Percentiles rank a stretch among this genome's conserved stretches.
Conservation (phyloP, 2,113 vertebrate species). For the Telmatochromis bifrenatus region DNA sequence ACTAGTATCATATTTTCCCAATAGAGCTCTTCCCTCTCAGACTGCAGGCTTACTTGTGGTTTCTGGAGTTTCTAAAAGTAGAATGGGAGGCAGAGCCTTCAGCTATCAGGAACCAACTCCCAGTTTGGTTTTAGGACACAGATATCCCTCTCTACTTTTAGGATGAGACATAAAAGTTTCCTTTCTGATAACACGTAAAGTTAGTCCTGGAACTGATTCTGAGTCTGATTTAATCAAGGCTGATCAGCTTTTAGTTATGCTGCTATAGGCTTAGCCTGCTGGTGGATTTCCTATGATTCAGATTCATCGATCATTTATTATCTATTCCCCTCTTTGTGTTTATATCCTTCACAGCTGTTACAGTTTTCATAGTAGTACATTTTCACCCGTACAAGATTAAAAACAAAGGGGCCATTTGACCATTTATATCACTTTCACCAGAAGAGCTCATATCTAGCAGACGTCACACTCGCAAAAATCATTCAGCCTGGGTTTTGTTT, state of each 20-base stretch:
- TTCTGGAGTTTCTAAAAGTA: background rate
- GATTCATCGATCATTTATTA: background rate
- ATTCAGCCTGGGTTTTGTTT: background rate
- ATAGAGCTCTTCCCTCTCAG: background rate
- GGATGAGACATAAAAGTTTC: background rate
- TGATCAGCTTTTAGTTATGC: background rate
- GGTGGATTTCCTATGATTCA: background rate
- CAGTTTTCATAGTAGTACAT: background rate
- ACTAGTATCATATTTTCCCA: background rate
- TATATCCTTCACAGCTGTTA: fast-evolving
- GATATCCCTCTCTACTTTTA: background rate
- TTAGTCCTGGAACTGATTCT: background rate
- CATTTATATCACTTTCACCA: background rate
- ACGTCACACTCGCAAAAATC: background rate
- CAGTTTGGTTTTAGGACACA: background rate
- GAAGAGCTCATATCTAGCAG: background rate
- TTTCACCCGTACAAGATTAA: background rate
- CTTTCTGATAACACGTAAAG: background rate
- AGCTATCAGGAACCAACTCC: background rate
- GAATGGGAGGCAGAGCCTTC: background rate
- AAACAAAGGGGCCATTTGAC: background rate
- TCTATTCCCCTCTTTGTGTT: background rate
- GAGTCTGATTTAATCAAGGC: background rate
- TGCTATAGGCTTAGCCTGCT: background rate
- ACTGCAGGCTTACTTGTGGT: background rate